Evolutionary conservation across 2,797 vertebrate species (phyloP), one percentile per base, ranked within the genome.

Genomic region (Thalassophryne amazonica): DNA sequence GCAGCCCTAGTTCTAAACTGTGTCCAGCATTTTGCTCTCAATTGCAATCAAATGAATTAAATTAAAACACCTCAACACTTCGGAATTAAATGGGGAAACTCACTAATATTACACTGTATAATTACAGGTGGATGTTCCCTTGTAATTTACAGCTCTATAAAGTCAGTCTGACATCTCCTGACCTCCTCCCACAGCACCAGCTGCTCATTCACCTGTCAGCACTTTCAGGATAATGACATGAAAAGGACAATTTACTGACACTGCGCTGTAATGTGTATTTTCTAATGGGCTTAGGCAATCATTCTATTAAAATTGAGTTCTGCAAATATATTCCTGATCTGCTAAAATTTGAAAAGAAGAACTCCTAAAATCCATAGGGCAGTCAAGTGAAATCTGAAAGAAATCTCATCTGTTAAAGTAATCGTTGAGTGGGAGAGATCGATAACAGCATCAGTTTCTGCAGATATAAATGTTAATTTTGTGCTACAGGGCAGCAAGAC

Each of bases 131-230:
- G 37, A 47, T 16, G 41, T 52, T 41, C 41, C 6, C 11, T 15
- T 54, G 29, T 69, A 42, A 76, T 72, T 78, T 65, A 62, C 60
- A 60, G 27, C 40, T 52, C 50, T 53, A 64, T 31, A 47, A 63
- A 74, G 36, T 43, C 43, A 70, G 43, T 49, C 41, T 52, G 51
- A 5, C 0, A 2, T 39, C 46, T 47, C 32, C 58, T 63, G 65
- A 67, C 50, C 60, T 58, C 46, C 50, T 65, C 68, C 49, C 42
- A 60, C 56, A 21, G 25, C 7, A 0, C 50, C 57, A 58, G 61
- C 51, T 22, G 46, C 59, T 71, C 33, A 56, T 56, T 55, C 55
- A 73, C 55, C 52, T 56, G 62, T 41, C 61, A 54, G 51, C 57
- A 52, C 65, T 43, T 23, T 38, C 24, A 19, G 40, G 33, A 45